Evolutionary conservation across 2,113 vertebrate species (phyloP).

Genomic region (Chaetops frenatus): DNA sequence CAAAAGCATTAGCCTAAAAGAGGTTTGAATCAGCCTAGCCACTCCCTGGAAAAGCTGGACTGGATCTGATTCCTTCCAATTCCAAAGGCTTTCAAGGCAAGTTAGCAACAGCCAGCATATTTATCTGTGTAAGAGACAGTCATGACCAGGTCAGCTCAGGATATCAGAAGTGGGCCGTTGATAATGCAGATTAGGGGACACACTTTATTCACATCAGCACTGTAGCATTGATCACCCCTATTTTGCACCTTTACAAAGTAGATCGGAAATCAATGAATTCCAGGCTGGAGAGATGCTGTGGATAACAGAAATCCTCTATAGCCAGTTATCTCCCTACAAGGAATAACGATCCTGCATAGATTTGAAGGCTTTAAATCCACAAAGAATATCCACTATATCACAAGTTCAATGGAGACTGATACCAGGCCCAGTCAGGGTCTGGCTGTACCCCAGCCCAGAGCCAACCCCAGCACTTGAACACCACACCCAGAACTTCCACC

Average conservation of each 20-base stretch:
- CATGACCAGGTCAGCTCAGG: slow-evolving; percentile 56
- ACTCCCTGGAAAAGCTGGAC: neutral
- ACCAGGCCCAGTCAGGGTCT: neutral
- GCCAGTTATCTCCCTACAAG: slow-evolving; percentile 50
- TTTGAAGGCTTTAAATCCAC: neutral
- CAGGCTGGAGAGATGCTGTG: slow-evolving; percentile 12
- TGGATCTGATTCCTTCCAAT: neutral
- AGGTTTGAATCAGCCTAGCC: neutral
- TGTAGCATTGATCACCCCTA: slow-evolving; percentile 41
- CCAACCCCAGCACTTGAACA: neutral
- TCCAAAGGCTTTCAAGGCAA: slow-evolving; percentile 3
- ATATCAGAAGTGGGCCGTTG: slow-evolving; percentile 14
- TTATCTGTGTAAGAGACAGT: slow-evolving; percentile 21
- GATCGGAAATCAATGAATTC: slow-evolving; percentile 57
- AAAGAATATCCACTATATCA: neutral
- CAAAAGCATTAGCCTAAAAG: neutral
- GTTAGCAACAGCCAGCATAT: neutral
- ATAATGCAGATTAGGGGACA: slow-evolving; percentile 49
- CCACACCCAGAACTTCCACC: neutral
- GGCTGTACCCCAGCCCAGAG: neutral
- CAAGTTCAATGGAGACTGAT: neutral
- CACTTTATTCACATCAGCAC: slow-evolving; percentile 14
- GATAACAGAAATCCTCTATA: slow-evolving; percentile 60
- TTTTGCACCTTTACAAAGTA: slow-evolving; percentile 7
- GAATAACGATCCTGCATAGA: slow-evolving; percentile 13